These are phyloP conservation scores for Bettongia penicillata DNA, from an alignment of 2,113 vertebrate species.

Conservation along the genomic window DNA sequence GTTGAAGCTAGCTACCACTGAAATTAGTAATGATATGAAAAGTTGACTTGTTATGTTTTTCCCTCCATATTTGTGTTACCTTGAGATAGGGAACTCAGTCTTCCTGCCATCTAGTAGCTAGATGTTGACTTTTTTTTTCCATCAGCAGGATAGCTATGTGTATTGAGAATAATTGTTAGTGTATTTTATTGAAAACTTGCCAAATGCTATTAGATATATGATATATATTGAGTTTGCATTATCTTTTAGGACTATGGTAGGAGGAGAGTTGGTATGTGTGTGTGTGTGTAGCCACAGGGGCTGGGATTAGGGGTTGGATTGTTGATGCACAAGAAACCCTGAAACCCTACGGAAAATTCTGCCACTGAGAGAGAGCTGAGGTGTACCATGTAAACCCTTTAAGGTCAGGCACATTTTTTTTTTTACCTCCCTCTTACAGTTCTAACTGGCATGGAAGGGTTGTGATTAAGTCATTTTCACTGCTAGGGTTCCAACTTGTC, in stretches of 20 bases:
- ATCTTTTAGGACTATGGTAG: not conserved
- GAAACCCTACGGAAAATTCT: not conserved
- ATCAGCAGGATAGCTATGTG: not conserved
- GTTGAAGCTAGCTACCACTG: not conserved
- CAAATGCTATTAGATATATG: not conserved
- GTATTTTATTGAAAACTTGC: not conserved
- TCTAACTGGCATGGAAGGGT: not conserved
- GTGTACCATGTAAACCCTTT: not conserved
- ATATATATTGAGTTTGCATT: not conserved
- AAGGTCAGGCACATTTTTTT: not conserved
- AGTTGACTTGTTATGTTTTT: not conserved
- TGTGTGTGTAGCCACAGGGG: not conserved
- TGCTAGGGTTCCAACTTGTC: not conserved
- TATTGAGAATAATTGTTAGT: not conserved
- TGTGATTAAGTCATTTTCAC: slow-evolving; percentile 3
- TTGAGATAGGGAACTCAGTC: slow-evolving; percentile 8
- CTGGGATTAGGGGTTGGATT: not conserved
- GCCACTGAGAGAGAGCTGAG: not conserved
- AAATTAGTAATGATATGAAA: slow-evolving; percentile 51
- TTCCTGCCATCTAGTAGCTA: not conserved
- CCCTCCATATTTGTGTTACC: slow-evolving; percentile 25
- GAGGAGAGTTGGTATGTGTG: not conserved
- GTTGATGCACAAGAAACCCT: not conserved
- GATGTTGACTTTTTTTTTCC: not conserved
- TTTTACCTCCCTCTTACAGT: not conserved